Evolutionary conservation across 2,888 invertebrate genomes (phyloP), one percentile per base, ranked within the genome.

Genomic region (Rhopalosiphum nymphaeae): DNA sequence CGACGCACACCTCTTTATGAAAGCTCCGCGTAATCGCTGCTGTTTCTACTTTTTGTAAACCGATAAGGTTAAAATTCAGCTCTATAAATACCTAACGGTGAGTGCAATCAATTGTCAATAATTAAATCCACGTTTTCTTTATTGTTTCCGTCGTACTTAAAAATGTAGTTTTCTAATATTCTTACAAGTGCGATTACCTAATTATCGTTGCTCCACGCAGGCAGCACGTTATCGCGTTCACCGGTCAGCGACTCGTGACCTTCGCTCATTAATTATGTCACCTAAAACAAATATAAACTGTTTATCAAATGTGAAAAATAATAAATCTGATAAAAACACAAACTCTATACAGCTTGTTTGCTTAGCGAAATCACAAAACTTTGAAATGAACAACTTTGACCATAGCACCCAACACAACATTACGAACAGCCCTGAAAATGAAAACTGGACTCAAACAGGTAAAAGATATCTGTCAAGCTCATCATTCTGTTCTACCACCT

Each of bases 21-120:
- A 0, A 67, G 78, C 16, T 36, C 78, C n/a, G 78, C 78, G n/a
- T n/a, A 78, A 78, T 78, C n/a, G 78, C 4, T 36, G 78, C n/a
- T n/a, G 78, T n/a, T 78, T 78, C 5, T n/a, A 36, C 36, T 13
- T n/a, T 42, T 78, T 78, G 13, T 78, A 16, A 67, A 67, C 67
- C n/a, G 67, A 67, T n/a, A 67, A 67, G n/a, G n/a, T 67, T n/a
- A n/a, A 67, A 67, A 67, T 67, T 67, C n/a, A 67, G 67, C n/a
- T n/a, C n/a, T 29, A 67, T 67, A n/a, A 67, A 67, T 1, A 67
- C n/a, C 67, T 67, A 67, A n/a, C 13, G 11, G 11, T 13, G 67
- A 67, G 67, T 67, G 67, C n/a, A 67, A 67, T 67, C 67, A 67
- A 67, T 67, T n/a, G n/a, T 67, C 67, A 67, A n/a, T 9, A 67